Conservation (phyloP, 2,797 vertebrate genomes). For the Diglossa cyanea region DNA sequence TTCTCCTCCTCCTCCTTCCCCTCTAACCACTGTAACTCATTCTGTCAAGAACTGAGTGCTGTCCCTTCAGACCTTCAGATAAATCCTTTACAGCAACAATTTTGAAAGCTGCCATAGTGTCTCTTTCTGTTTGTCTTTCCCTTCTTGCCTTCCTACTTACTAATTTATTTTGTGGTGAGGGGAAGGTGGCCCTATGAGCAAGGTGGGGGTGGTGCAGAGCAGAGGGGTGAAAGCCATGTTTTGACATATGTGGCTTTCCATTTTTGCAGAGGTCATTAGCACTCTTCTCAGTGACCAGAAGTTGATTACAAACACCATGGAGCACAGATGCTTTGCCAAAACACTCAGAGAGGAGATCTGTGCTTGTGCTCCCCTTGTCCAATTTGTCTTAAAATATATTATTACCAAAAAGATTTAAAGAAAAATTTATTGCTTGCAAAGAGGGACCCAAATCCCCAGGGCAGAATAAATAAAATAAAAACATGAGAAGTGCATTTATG, state of each 20-base stretch:
- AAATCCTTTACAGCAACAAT: conserved; percentile 39
- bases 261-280: conserved; percentile 67
- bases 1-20: not conserved
- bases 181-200: not conserved
- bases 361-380: conserved; percentile 55
- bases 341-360: conserved; percentile 46
- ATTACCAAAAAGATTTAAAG: conserved; percentile 69
- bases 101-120: conserved; percentile 58
- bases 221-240: not conserved
- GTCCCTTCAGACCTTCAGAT: conserved; percentile 55
- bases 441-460: conserved; percentile 65
- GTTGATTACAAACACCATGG: conserved; percentile 51
- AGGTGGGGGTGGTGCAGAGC: not conserved
- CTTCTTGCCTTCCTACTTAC: not conserved
- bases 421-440: conserved; percentile 73
- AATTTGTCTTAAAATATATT: conserved; percentile 70
- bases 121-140: conserved; percentile 29
- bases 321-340: conserved; percentile 65
- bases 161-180: conserved; percentile 42
- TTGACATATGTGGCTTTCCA: conserved; percentile 45
- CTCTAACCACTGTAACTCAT: conserved; percentile 5
- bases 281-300: conserved; percentile 65
- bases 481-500: conserved; percentile 76
- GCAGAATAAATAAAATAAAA: conserved; percentile 77
- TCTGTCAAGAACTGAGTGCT: conserved; percentile 52